phyloP scores from a whole-genome alignment of 2,113 vertebrate species.

The Nibea coibor region DNA sequence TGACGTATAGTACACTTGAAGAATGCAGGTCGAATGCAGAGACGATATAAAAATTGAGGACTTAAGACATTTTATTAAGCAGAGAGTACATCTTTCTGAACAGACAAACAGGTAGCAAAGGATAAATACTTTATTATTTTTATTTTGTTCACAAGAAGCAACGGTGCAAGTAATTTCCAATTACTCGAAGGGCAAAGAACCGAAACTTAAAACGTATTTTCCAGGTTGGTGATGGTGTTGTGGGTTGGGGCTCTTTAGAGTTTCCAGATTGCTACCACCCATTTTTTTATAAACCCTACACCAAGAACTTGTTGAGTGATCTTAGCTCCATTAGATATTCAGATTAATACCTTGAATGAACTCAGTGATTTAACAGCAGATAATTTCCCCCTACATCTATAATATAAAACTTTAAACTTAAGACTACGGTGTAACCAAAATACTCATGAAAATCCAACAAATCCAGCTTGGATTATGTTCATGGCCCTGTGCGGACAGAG shows the following conservation, averaged over 20 bases:
- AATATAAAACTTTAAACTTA: neutral
- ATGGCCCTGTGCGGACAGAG: neutral
- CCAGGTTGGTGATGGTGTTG: neutral
- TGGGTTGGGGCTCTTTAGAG: conserved; percentile 5
- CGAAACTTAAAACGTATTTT: conserved; percentile 17
- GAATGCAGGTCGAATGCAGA: neutral
- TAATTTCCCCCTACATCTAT: neutral
- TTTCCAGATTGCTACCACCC: neutral
- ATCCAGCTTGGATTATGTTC: conserved; percentile 1
- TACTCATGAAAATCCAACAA: conserved; percentile 8
- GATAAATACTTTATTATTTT: conserved; percentile 45
- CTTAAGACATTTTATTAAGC: conserved; percentile 22
- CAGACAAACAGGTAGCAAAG: conserved; percentile 6
- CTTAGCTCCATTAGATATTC: neutral
- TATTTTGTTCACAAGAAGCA: conserved; percentile 64
- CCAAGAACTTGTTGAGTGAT: neutral
- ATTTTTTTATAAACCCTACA: neutral
- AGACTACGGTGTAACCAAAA: conserved; percentile 16
- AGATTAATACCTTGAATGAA: neutral
- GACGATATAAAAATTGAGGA: neutral
- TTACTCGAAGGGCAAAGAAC: conserved; percentile 9
- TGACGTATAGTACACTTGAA: neutral
- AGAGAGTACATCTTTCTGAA: conserved; percentile 13
- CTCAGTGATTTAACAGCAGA: neutral
- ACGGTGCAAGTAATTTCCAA: conserved; percentile 20